Base-by-base conservation (phyloP, 1,140 invertebrate genomes). In the Eufriesea mexicana region DNA sequence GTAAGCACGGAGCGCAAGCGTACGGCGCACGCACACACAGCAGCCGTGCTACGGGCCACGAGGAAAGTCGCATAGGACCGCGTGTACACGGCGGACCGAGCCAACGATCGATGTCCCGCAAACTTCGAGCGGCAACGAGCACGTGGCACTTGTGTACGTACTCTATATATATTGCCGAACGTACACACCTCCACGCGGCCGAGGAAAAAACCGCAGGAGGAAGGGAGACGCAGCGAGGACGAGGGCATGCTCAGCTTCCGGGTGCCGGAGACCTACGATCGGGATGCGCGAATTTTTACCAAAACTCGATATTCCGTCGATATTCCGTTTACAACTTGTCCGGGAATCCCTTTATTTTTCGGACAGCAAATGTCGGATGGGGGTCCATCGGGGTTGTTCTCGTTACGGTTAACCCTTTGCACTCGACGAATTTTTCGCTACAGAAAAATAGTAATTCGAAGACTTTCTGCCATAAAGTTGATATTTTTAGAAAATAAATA, bases 61-160 rank as follows among this genome's bases (percentile, higher is more conserved):
- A 85, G 75, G 72, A 83, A 67, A 83, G 67, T 71, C 68, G 77
- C 77, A 74, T 75, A 78, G 66, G 70, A 71, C 62, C 86, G 77
- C 61, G 74, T 81, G 70, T 80, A 76, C 66, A 80, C 47, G 76
- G 42, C 75, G 76, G 72, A 71, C 57, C 45, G 54, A 23, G 62
- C n/a, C 61, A 71, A 51, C 87, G 93, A 93, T 93, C 93, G 93
- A 93, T 94, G 92, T 88, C 87, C 89, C 82, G 90, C 90, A 91
- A 91, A 92, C 84, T 93, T 91, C 85, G 89, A 73, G 79, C 81
- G 84, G 79, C 76, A 78, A 76, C 84, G 90, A 92, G 86, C 91
- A 90, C 90, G 91, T 90, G 90, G 90, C 88, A 67, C 59, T 80
- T 73, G 83, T 90, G 83, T 89, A 77, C 83, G 89, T 90, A 77